These are phyloP conservation scores for Plebejus argus DNA, from an alignment of 2,888 invertebrate species.

Conservation along the genomic window DNA sequence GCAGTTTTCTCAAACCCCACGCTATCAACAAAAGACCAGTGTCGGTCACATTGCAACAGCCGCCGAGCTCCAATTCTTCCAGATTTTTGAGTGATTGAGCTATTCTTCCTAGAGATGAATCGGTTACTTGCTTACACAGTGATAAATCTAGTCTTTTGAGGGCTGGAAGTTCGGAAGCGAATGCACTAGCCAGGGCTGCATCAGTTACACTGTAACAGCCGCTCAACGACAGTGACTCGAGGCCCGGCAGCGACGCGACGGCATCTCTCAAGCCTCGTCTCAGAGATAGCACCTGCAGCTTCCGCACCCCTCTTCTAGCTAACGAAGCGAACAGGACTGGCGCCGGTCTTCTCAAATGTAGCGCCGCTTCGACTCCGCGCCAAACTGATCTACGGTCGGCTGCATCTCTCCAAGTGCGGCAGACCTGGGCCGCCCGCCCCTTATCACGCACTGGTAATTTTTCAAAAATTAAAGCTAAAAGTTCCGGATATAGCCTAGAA, in stretches of 20 bases:
- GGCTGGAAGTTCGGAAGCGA: constrained; percentile 87
- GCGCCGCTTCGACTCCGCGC: constrained; percentile 95
- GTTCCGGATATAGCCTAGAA: constrained; percentile 94
- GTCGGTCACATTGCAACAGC: constrained; percentile 95
- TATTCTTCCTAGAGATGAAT: constrained; percentile 91
- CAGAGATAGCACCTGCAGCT: constrained; percentile 93
- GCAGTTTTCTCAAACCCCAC: constrained; percentile 92
- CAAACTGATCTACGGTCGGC: constrained; percentile 96
- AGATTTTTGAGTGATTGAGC: constrained; percentile 92
- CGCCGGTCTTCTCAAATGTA: constrained; percentile 92
- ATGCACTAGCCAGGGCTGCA: constrained; percentile 90
- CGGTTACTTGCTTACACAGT: constrained; percentile 97
- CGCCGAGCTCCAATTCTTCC: constrained; percentile 93
- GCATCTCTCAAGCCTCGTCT: constrained; percentile 91
- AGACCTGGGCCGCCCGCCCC: constrained; percentile 94
- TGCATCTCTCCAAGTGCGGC: constrained; percentile 94
- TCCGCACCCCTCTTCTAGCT: constrained; percentile 92
- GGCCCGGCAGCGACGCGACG: constrained; percentile 90
- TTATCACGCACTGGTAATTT: constrained; percentile 93
- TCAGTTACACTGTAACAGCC: constrained; percentile 97
- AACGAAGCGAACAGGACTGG: constrained; percentile 92
- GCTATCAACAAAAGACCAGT: constrained; percentile 92
- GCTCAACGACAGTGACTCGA: constrained; percentile 93
- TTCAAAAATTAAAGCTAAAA: constrained; percentile 94
- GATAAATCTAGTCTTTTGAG: constrained; percentile 92